Evolutionary conservation across 2,888 invertebrate species (phyloP).

Genomic region (Agrotis puta): DNA sequence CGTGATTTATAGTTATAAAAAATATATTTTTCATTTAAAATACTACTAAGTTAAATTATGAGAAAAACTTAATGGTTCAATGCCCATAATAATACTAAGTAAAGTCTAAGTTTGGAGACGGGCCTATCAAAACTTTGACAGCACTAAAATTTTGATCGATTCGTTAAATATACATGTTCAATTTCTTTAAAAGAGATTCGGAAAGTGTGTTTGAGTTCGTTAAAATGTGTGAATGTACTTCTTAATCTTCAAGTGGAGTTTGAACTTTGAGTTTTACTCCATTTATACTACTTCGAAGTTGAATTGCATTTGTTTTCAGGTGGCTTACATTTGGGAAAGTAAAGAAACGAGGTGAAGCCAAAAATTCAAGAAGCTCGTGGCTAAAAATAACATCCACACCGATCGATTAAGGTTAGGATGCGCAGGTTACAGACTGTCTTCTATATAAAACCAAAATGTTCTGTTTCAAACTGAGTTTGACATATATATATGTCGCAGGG

Average conservation of each 20-base stretch:
- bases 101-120: conserved; percentile 24
- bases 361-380: too few species aligned
- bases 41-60: background rate
- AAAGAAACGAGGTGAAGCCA: too few species aligned
- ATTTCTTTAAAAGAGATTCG: conserved; percentile 23
- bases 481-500: too few species aligned
- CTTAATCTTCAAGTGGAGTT: conserved; percentile 3
- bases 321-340: too few species aligned
- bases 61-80: background rate
- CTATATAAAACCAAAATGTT: too few species aligned
- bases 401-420: too few species aligned
- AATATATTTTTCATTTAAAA: background rate
- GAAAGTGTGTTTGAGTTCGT: conserved; percentile 35
- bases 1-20: too few species aligned
- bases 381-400: too few species aligned
- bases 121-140: conserved; percentile 25
- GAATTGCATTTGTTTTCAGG: background rate
- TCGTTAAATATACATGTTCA: conserved; percentile 31
- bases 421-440: too few species aligned
- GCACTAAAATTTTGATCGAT: conserved; percentile 26
- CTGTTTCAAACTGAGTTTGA: too few species aligned
- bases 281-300: background rate
- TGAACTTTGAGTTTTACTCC: background rate
- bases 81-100: background rate
- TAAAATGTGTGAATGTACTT: conserved; percentile 9